Percentiles rank a stretch among this genome's conserved stretches.
Evolutionary conservation across 35 echinoderm and acorn worm genomes (phyloP).

Genomic region (Lytechinus pictus): DNA sequence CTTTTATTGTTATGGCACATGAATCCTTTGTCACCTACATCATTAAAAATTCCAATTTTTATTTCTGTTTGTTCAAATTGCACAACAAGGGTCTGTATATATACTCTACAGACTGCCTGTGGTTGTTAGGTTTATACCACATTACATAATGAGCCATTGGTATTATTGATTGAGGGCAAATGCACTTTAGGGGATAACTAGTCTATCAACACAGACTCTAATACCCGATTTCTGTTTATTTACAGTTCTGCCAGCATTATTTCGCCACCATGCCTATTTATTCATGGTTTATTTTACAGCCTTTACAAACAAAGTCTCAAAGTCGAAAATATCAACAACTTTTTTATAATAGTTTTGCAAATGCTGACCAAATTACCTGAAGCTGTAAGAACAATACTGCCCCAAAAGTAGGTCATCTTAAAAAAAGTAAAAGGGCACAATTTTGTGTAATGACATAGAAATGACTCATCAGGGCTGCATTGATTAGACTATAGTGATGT

Average conservation of each 20-base stretch:
- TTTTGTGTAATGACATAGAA: neutral
- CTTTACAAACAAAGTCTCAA: no score
- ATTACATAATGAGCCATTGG: constrained; percentile 49
- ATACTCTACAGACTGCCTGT: constrained; percentile 4
- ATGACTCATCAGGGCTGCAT: neutral
- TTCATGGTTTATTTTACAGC: no score
- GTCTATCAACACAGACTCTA: neutral
- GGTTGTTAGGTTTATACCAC: neutral
- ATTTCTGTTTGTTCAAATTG: neutral
- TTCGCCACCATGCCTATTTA: no score
- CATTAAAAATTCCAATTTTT: neutral
- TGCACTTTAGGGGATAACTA: constrained; percentile 8
- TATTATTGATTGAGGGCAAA: constrained; percentile 45
- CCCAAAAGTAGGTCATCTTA: neutral
- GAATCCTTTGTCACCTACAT: neutral
- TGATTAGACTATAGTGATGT: neutral
- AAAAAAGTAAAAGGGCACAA: no score
- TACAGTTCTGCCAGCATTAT: no score
- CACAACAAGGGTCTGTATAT: neutral
- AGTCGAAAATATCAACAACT: no score
- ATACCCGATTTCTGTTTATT: neutral
- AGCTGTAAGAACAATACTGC: no score
- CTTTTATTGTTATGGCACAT: neutral
- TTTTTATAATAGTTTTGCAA: neutral
- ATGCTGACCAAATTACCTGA: neutral